phyloP scores from a whole-genome alignment of 2,797 vertebrate genomes.

The Hybognathus amarus region DNA sequence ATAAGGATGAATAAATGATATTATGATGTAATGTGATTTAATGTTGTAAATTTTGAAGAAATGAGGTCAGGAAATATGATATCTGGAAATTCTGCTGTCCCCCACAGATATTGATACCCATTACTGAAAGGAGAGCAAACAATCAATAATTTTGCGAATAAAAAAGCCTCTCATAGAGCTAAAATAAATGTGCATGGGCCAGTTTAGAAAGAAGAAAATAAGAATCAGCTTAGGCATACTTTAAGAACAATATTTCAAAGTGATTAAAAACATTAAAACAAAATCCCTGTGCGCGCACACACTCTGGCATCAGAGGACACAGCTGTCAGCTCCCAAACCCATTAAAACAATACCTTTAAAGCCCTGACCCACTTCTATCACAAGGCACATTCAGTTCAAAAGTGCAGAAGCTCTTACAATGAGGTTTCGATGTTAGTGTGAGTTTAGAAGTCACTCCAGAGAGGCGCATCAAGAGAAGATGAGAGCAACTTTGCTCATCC shows the following conservation, averaged over 20 bases:
- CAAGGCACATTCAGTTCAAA: slow-evolving; percentile 37
- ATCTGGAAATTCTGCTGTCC: neutral
- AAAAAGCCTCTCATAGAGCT: neutral
- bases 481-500: slow-evolving; percentile 19
- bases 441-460: slow-evolving; percentile 3
- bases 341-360: slow-evolving; percentile 23
- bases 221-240: neutral
- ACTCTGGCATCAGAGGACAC: neutral
- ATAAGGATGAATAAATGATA: too few species aligned
- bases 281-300: neutral
- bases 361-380: slow-evolving; percentile 27
- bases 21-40: too few species aligned
- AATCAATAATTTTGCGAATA: neutral
- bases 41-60: neutral
- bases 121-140: neutral
- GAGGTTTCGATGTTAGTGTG: slow-evolving; percentile 33
- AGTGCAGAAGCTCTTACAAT: slow-evolving; percentile 31
- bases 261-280: neutral
- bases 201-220: too few species aligned
- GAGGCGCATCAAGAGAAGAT: slow-evolving; percentile 6
- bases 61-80: neutral
- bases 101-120: neutral
- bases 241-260: neutral
- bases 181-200: neutral
- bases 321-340: neutral